These are phyloP conservation scores for Corythoichthys haematopterus DNA, from an alignment of 2,113 vertebrate genomes.

Conservation along the genomic window DNA sequence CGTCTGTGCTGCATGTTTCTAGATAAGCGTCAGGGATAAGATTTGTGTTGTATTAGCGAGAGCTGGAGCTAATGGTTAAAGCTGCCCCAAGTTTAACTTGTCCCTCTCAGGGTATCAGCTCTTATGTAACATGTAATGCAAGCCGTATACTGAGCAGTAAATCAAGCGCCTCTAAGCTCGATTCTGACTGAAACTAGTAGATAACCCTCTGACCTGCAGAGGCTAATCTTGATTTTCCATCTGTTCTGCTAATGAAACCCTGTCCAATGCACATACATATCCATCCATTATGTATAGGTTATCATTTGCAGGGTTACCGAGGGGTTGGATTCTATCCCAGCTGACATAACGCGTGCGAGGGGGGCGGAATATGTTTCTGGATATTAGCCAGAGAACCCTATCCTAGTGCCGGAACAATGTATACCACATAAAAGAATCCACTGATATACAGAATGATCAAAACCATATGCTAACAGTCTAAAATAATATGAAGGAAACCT, in stretches of 20 bases:
- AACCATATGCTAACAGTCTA: not conserved
- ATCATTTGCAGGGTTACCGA: not conserved
- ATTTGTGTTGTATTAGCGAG: constrained; percentile 33
- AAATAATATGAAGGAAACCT: not conserved
- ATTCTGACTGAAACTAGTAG: constrained; percentile 1
- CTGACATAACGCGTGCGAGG: not conserved
- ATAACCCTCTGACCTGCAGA: constrained; percentile 22
- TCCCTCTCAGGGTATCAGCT: constrained; percentile 1
- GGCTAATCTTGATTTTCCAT: constrained; percentile 19
- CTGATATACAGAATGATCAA: not conserved
- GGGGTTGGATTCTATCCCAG: not conserved
- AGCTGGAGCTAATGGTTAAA: constrained; percentile 14
- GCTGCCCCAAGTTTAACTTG: constrained; percentile 1
- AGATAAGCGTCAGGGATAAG: constrained; percentile 30
- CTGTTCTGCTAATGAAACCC: constrained; percentile 5
- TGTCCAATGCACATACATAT: not conserved
- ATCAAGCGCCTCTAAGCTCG: constrained; percentile 9
- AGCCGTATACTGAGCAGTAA: constrained; percentile 11
- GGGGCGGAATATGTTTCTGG: not conserved
- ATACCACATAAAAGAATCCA: not conserved
- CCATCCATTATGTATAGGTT: not conserved
- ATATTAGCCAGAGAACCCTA: not conserved
- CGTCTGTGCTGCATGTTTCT: constrained; percentile 4
- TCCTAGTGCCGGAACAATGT: not conserved
- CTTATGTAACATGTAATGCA: constrained; percentile 19